Evolutionary conservation across 2,113 vertebrate species (phyloP), one percentile per base, ranked within the genome.

Genomic region (Sceloporus tristichus): DNA sequence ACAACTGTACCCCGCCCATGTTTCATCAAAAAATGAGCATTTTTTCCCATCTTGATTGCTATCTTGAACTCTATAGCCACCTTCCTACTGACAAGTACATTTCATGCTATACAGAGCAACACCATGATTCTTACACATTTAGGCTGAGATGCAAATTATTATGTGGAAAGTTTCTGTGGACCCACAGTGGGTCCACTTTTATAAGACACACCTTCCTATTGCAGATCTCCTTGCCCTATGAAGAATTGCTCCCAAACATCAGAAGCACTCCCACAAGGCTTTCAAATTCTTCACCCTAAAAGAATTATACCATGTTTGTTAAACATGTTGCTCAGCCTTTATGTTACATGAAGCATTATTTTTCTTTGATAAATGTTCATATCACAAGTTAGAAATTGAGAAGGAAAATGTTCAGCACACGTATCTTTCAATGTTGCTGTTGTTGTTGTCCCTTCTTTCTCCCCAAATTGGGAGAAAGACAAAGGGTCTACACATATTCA

Each of bases 11-110:
- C 74, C 56, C 54, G 34, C 65, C 19, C 76, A 27, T 59, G 54
- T 56, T 85, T 73, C 62, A 68, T 79, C 85, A 86, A 68, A 18
- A 40, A 79, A 34, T n/a, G 16, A 54, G 42, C 40, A 68, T 79
- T 68, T 53, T 19, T n/a, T 34, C n/a, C 11, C n/a, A 13, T 62
- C 11, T 4, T n/a, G 53, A 54, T 54, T 62, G 23, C 71, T 29
- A 38, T 76, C 71, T 76, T 34, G n/a, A 34, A 78, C 25, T 59
- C 27, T 19, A 23, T 27, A 53, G 66, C 23, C 19, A 5, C 82
- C 42, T 85, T 76, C 38, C 3, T 14, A 4, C 19, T 66, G 38
- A 42, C 23, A 78, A 78, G 62, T 66, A 68, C 85, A 78, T 86
- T 66, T 79, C 42, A 78, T 66, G 11, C 27, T 29, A 78, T 53